A percentile compares a stretch with the other conserved stretches of the same genome.
Evolutionary conservation across 2,797 vertebrate species (phyloP).

Genomic region (Helostoma temminkii): DNA sequence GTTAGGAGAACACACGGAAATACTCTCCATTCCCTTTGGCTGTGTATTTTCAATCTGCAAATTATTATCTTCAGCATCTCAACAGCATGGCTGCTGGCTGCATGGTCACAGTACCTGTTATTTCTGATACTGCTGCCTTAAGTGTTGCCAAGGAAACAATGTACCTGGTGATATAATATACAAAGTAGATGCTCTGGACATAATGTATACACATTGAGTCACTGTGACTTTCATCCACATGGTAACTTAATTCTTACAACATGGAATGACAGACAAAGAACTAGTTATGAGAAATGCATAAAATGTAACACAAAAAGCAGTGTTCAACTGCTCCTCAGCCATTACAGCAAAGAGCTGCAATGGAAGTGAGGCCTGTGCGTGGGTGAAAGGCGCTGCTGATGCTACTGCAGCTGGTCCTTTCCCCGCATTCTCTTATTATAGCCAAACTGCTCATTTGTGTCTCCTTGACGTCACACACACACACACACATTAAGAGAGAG

Average conservation of each 20-base stretch:
- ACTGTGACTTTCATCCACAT: background rate
- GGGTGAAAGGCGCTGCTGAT: constrained; percentile 71
- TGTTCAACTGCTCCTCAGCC: constrained; percentile 21
- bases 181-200: constrained; percentile 12
- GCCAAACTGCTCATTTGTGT: constrained; percentile 82
- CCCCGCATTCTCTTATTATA: constrained; percentile 79
- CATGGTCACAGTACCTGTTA: constrained; percentile 34
- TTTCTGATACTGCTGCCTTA: constrained; percentile 47
- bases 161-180: background rate
- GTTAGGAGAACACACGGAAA: constrained; percentile 11
- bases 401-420: constrained; percentile 78
- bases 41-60: constrained; percentile 14
- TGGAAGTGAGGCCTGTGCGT: constrained; percentile 68
- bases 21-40: background rate
- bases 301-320: constrained; percentile 1
- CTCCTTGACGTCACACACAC: constrained; percentile 73
- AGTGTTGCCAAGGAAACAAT: constrained; percentile 65
- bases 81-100: constrained; percentile 22
- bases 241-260: constrained; percentile 4
- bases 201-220: constrained; percentile 1
- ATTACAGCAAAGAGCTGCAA: constrained; percentile 51
- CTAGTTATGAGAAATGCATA: background rate
- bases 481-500: constrained; percentile 9
- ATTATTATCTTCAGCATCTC: constrained; percentile 38
- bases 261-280: background rate